Conservation (phyloP, 64 coral and sea anemone genomes). For the Montipora sp. region DNA sequence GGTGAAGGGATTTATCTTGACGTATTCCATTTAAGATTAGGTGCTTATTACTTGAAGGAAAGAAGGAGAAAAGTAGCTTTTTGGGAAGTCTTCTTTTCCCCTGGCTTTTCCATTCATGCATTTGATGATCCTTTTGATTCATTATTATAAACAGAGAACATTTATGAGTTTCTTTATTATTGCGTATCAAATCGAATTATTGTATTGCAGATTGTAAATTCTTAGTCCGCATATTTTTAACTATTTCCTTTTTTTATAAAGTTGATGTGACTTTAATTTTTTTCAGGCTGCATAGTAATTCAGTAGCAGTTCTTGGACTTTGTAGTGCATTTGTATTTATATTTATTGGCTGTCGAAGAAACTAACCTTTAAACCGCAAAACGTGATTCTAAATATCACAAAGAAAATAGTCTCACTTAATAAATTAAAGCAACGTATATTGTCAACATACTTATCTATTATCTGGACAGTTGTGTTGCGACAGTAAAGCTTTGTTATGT, state of each 20-base stretch:
- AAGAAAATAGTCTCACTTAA: not conserved
- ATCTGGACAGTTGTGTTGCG: not conserved
- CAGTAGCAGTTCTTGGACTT: not conserved
- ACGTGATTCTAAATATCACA: slow-evolving; percentile 7
- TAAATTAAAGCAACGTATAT: not conserved
- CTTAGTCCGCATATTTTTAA: not conserved
- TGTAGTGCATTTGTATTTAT: slow-evolving; percentile 24
- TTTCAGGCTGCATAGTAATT: not conserved
- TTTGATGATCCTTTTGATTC: not conserved
- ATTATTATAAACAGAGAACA: not conserved
- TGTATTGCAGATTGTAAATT: not conserved
- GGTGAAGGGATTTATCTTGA: too few relatives aligned
- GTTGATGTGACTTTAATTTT: slow-evolving; percentile 21
- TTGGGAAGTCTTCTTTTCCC: not conserved
- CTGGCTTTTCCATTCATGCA: not conserved
- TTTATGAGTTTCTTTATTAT: not conserved
- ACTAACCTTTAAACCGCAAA: not conserved
- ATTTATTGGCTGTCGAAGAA: slow-evolving; percentile 30
- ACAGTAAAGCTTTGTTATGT: not conserved
- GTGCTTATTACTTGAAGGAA: not conserved
- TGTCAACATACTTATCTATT: not conserved
- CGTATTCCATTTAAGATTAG: not conserved
- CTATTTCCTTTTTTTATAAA: slow-evolving; percentile 9
- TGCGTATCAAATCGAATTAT: not conserved
- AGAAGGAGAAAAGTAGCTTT: not conserved